Conservation (phyloP, 1,140 invertebrate species). For the Drosophila azteca region DNA sequence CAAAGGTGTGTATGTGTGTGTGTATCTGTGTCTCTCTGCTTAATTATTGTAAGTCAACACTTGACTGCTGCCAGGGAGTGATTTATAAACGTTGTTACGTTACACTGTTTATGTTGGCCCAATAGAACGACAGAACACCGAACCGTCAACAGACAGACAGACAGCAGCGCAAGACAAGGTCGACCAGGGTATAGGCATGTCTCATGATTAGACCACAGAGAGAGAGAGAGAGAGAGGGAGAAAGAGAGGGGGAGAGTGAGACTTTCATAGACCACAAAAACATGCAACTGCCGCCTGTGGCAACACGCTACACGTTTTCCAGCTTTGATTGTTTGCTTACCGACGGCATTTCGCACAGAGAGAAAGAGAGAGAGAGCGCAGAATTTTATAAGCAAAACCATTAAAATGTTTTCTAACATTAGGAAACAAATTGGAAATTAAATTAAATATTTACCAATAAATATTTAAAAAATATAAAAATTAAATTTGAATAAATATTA, state of each 20-base stretch:
- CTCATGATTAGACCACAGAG: not conserved
- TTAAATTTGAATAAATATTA: too few relatives aligned
- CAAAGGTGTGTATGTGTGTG: slow-evolving; percentile 10
- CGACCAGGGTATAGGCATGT: slow-evolving; percentile 11
- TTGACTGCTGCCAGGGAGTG: slow-evolving; percentile 49
- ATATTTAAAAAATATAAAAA: too few relatives aligned
- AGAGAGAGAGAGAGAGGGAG: too few relatives aligned
- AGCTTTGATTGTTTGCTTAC: too few relatives aligned
- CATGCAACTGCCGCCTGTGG: not conserved
- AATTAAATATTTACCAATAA: too few relatives aligned
- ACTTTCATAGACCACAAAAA: slow-evolving; percentile 13
- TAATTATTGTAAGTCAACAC: slow-evolving; percentile 73
- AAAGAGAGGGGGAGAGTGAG: not conserved
- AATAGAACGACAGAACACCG: not conserved
- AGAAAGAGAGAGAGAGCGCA: too few relatives aligned
- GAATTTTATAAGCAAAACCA: too few relatives aligned
- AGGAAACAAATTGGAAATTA: too few relatives aligned
- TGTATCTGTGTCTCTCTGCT: slow-evolving; percentile 12
- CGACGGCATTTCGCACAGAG: too few relatives aligned
- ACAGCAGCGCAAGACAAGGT: slow-evolving; percentile 46
- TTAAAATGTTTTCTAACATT: too few relatives aligned
- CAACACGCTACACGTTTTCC: too few relatives aligned
- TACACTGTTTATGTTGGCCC: slow-evolving; percentile 30
- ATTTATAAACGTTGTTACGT: slow-evolving; percentile 56
- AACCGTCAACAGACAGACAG: slow-evolving; percentile 1